Base-by-base conservation (phyloP, 1,140 invertebrate species). In the Campoletis sonorensis region DNA sequence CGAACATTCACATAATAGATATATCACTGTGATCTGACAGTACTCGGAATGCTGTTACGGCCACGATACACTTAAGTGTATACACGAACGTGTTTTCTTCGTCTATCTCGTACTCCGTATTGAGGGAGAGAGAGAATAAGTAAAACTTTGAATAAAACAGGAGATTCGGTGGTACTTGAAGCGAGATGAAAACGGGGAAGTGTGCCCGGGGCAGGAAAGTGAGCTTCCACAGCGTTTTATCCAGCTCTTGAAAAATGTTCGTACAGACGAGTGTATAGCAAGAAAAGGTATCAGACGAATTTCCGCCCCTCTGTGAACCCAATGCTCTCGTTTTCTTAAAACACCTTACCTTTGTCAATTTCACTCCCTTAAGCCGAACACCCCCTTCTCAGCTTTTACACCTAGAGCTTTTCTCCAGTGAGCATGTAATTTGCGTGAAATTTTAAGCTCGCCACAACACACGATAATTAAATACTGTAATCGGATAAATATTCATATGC, bases 141-240 rank as follows among this genome's bases (percentile, higher is more conserved):
- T 73, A 79, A 49, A 78, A 86, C 70, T 84, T 80, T 87, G 86
- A 88, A 88, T 88, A 86, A 88, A 87, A 79, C 78, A 89, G 81
- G 75, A 81, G 82, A 84, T 83, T 86, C 82, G 33, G 81, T 83
- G 73, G 84, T 85, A 79, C 84, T 87, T 78, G 51, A 80, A 76
- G 64, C 75, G 70, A 75, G 73, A 77, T 77, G 73, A 77, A 77
- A 77, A 77, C 73, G 73, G 73, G 73, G 73, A 70, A 54, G 33
- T 49, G 40, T 33, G 40, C 54, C 54, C 58, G 58, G 45, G 30
- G 40, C 18, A 26, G 49, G 18, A 37, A 37, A 30, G 49, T 61
- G 13, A 1, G 54, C 54, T 77, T 77, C 73, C n/a, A 77, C 73
- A 64, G 64, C 73, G 30, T 64, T 77, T 64, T 30, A 54, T 4